A percentile compares a stretch with the other conserved stretches of the same genome.
These are phyloP conservation scores for Cerastis leucographa DNA, from an alignment of 2,888 invertebrate genomes.

Conservation along the genomic window DNA sequence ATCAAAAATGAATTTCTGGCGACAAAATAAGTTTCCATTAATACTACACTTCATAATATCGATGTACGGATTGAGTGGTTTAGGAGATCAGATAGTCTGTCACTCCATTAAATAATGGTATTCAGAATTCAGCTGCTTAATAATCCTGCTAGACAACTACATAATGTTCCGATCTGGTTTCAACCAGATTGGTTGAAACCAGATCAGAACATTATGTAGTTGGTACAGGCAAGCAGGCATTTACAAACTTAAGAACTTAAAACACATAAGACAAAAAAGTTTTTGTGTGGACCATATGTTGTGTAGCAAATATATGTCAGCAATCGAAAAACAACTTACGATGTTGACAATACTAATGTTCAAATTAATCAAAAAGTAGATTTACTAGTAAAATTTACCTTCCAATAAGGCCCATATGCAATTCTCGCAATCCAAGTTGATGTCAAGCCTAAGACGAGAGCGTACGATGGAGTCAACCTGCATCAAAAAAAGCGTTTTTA, in stretches of 20 bases:
- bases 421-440: slow-evolving; percentile 76
- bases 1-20: neutral
- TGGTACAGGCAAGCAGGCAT: neutral
- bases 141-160: neutral
- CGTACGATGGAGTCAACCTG: slow-evolving; percentile 73
- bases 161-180: too few relatives aligned
- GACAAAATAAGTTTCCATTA: neutral
- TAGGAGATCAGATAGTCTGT: neutral
- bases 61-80: neutral
- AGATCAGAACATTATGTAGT: neutral
- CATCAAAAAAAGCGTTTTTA: slow-evolving; percentile 7
- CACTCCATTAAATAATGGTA: neutral
- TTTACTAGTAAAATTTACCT: slow-evolving; percentile 44
- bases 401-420: slow-evolving; percentile 82
- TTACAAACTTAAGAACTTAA: too few relatives aligned
- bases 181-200: too few relatives aligned
- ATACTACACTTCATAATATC: neutral
- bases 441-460: slow-evolving; percentile 65
- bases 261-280: neutral
- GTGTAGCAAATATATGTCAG: neutral
- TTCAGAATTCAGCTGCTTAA: neutral
- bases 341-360: neutral
- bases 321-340: neutral
- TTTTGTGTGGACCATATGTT: neutral
- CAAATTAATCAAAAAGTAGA: neutral